Evolutionary conservation across 2,888 invertebrate species (phyloP), one percentile per base, ranked within the genome.

Genomic region (Zele albiditarsus): DNA sequence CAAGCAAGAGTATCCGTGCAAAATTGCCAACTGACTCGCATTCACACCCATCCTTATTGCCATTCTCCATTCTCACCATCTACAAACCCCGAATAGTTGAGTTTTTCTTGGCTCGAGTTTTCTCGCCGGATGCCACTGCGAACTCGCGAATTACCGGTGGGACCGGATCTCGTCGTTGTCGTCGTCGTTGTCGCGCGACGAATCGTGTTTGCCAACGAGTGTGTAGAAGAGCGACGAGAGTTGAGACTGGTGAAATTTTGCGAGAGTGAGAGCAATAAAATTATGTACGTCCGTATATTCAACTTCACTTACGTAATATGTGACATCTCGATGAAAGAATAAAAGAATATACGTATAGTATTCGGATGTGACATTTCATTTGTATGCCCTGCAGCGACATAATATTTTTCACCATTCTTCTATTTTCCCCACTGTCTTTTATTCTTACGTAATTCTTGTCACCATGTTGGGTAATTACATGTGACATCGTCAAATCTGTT

Each of bases 31-130:
- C 53, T 74, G 79, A 71, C 71, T 72, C 66, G 62, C 66, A 33
- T 72, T 69, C 70, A 60, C 69, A 75, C 67, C 70, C 23, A 58
- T 25, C 27, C 16, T 38, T 28, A 49, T 63, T 62, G 62, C 69
- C 73, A 60, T 75, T 63, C 66, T 23, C 69, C 57, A 0, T 63
- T 42, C 73, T 67, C 20, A 58, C 16, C 23, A 63, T 58, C 27
- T 38, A 42, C 66, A 70, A 62, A 76, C 74, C 74, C 74, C 71
- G 74, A 73, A 73, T 77, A 66, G 70, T 38, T 31, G 42, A 68
- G 66, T 75, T 76, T 76, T 75, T 71, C 62, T 67, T 71, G 70
- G 62, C 71, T 76, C 57, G 70, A 76, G 68, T 58, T 76, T 65
- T 78, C 76, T 49, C 62, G 38, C 42, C 74, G 69, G 71, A 49